phyloP scores from a whole-genome alignment of 1,140 invertebrate species.

The Trialeurodes vaporariorum region DNA sequence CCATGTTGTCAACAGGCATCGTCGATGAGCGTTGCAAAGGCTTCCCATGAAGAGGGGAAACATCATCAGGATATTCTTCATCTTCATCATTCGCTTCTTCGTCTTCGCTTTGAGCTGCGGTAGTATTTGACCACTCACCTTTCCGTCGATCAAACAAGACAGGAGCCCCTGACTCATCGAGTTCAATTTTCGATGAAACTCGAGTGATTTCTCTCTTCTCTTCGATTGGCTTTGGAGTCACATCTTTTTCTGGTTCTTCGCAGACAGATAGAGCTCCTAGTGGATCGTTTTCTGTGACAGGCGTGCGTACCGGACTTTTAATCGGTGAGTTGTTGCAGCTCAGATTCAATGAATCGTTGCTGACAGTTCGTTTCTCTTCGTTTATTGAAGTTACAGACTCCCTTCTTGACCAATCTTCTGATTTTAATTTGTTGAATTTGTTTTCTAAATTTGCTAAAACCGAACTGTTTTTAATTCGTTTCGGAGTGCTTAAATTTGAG shows the following conservation, averaged over 20 bases:
- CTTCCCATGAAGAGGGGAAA: slow-evolving; percentile 29
- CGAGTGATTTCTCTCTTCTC: slow-evolving; percentile 13
- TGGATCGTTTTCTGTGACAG: slow-evolving; percentile 82
- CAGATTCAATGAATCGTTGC: slow-evolving; percentile 16
- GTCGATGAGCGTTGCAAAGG: slow-evolving; percentile 65
- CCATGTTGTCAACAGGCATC: slow-evolving; percentile 48
- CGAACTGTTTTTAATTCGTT: background rate
- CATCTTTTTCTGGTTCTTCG: slow-evolving; percentile 12
- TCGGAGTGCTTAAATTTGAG: background rate
- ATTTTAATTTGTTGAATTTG: slow-evolving; percentile 7
- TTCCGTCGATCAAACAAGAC: slow-evolving; percentile 21
- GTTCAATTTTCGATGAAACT: slow-evolving; percentile 24
- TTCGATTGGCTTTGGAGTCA: slow-evolving; percentile 7
- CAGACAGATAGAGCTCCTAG: slow-evolving; percentile 49
- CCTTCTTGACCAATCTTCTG: background rate
- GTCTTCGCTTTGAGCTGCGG: slow-evolving; percentile 35
- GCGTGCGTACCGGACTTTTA: slow-evolving; percentile 49
- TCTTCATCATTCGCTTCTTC: slow-evolving; percentile 18
- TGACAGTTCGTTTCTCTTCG: background rate
- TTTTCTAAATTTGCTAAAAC: background rate
- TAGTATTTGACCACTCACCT: slow-evolving; percentile 33
- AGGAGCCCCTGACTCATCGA: slow-evolving; percentile 25
- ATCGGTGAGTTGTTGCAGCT: slow-evolving; percentile 30
- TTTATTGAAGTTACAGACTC: background rate
- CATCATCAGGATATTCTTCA: slow-evolving; percentile 16